These are phyloP conservation scores for Drosophila auraria DNA, from an alignment of 1,140 invertebrate species.

Conservation along the genomic window DNA sequence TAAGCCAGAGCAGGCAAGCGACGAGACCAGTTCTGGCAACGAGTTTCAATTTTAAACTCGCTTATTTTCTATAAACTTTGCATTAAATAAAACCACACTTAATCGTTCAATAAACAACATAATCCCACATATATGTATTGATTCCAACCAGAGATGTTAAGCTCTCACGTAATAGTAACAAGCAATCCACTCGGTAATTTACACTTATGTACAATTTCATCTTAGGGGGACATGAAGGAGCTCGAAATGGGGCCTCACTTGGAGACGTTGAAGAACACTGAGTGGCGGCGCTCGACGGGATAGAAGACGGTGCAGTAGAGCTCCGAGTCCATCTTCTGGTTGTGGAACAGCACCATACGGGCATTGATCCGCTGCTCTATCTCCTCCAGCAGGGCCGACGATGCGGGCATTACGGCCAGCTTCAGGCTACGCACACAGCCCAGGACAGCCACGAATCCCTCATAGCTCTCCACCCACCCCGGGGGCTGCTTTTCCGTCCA, in stretches of 20 bases:
- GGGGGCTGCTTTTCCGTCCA: constrained; percentile 30
- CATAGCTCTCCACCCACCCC: constrained; percentile 50
- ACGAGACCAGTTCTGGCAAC: no score
- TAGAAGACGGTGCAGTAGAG: constrained; percentile 76
- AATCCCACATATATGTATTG: not conserved
- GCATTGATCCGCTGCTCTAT: constrained; percentile 65
- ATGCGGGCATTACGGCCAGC: constrained; percentile 49
- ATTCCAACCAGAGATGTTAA: not conserved
- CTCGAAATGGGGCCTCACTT: not conserved
- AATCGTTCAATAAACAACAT: not conserved
- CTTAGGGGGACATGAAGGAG: not conserved
- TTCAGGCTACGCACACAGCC: constrained; percentile 59
- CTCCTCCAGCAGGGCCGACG: constrained; percentile 51
- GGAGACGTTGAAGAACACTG: constrained; percentile 10
- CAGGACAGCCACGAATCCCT: constrained; percentile 65
- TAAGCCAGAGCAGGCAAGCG: no score
- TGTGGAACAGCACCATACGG: constrained; percentile 62
- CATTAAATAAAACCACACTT: not conserved
- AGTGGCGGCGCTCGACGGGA: constrained; percentile 63
- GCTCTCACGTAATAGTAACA: not conserved
- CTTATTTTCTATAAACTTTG: no score
- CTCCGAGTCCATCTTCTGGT: constrained; percentile 66
- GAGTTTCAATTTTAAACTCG: no score
- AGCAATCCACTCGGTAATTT: constrained; percentile 28
- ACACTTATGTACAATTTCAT: constrained; percentile 20